Conservation (phyloP, 2,888 invertebrate species). For the Troides helena region DNA sequence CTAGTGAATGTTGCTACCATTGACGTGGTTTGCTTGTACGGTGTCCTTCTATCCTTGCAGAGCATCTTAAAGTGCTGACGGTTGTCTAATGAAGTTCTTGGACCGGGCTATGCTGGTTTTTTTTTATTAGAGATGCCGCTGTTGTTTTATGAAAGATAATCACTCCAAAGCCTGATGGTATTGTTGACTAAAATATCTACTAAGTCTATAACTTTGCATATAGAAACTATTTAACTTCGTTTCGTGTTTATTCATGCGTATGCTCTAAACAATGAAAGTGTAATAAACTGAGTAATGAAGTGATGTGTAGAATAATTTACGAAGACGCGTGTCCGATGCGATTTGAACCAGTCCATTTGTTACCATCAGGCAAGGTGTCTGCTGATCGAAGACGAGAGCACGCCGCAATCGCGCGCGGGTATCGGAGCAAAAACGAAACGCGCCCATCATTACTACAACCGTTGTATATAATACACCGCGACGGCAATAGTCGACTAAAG, state of each 20-base stretch:
- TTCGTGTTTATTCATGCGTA: neutral
- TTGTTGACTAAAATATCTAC: too few relatives aligned
- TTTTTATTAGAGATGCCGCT: too few relatives aligned
- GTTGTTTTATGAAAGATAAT: too few relatives aligned
- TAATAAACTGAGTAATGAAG: neutral
- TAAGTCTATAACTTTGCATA: too few relatives aligned
- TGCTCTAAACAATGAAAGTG: neutral
- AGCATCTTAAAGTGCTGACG: too few relatives aligned
- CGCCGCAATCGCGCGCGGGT: slow-evolving; percentile 20
- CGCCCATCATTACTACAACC: slow-evolving; percentile 32
- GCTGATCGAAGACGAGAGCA: slow-evolving; percentile 29
- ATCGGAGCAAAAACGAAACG: slow-evolving; percentile 13
- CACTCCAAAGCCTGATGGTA: too few relatives aligned
- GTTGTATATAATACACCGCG: slow-evolving; percentile 34
- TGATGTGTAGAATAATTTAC: slow-evolving; percentile 1
- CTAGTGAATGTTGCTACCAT: too few relatives aligned
- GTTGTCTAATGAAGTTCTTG: too few relatives aligned
- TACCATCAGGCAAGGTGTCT: slow-evolving; percentile 1
- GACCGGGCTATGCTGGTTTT: too few relatives aligned
- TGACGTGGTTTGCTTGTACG: too few relatives aligned
- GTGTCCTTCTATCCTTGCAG: too few relatives aligned
- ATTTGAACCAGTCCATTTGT: slow-evolving; percentile 5
- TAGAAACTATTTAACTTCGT: too few relatives aligned
- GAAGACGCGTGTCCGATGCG: slow-evolving; percentile 11
- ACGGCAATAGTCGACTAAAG: slow-evolving; percentile 40